phyloP scores from a whole-genome alignment of 1,140 invertebrate genomes.

The Polypedilum vanderplanki region DNA sequence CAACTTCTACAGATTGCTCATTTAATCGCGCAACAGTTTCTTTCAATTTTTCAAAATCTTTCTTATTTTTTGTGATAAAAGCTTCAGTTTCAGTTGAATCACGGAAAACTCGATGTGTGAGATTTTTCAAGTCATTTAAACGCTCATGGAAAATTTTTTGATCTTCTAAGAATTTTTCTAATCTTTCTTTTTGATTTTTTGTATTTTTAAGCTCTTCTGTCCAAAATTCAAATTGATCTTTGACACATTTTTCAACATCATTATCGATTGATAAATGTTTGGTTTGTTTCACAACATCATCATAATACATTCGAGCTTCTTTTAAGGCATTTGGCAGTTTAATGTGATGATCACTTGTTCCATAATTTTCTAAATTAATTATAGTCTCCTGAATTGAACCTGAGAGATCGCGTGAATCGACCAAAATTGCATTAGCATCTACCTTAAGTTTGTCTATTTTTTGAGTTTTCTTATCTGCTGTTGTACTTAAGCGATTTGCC shows the following conservation, averaged over 20 bases:
- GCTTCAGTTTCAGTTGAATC: conserved; percentile 2
- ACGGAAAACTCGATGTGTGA: background rate
- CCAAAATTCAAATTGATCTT: conserved; percentile 37
- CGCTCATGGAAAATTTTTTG: conserved; percentile 39
- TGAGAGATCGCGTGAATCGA: background rate
- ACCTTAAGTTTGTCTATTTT: conserved; percentile 35
- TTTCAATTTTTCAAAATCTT: conserved; percentile 42
- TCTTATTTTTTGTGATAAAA: conserved; percentile 32
- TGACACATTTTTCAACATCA: conserved; percentile 37
- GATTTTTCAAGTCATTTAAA: conserved; percentile 37
- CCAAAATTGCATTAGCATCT: background rate
- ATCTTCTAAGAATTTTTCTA: conserved; percentile 40
- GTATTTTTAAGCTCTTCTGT: conserved; percentile 40
- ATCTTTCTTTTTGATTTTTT: conserved; percentile 40
- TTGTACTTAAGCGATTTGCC: conserved; percentile 34
- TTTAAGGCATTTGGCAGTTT: conserved; percentile 40
- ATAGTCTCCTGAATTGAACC: conserved; percentile 36
- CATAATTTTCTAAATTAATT: conserved; percentile 37
- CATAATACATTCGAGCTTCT: conserved; percentile 39
- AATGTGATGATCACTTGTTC: conserved; percentile 38
- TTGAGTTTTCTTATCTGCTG: conserved; percentile 36
- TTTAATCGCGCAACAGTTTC: conserved; percentile 49
- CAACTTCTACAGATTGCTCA: conserved; percentile 36
- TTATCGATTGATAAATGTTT: conserved; percentile 37
- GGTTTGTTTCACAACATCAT: conserved; percentile 38